Percentiles rank a stretch among this genome's conserved stretches.
Conservation (phyloP, 1,140 invertebrate genomes). For the Drosophila tani region DNA sequence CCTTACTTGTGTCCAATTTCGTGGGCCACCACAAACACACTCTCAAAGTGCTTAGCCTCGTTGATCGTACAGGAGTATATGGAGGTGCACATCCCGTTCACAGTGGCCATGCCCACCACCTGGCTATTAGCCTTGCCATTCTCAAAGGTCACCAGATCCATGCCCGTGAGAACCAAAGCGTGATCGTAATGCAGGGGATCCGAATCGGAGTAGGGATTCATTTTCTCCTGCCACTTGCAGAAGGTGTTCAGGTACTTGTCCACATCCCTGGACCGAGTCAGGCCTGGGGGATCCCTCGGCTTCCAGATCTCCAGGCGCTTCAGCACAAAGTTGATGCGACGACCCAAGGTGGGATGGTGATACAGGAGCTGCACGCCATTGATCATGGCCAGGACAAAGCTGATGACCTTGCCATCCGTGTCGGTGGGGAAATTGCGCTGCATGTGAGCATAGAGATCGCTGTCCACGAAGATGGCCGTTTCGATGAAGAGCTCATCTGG, state of each 20-base stretch:
- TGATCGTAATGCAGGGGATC: slow-evolving; percentile 93
- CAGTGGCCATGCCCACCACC: slow-evolving; percentile 92
- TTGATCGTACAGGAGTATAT: slow-evolving; percentile 93
- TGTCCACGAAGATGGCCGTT: slow-evolving; percentile 94
- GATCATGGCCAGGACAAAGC: slow-evolving; percentile 91
- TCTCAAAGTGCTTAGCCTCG: slow-evolving; percentile 94
- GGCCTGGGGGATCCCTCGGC: slow-evolving; percentile 87
- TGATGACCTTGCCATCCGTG: slow-evolving; percentile 91
- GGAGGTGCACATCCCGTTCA: slow-evolving; percentile 91
- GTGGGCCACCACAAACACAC: slow-evolving; percentile 94
- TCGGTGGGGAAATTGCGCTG: slow-evolving; percentile 90
- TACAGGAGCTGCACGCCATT: slow-evolving; percentile 92
- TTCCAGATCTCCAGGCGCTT: slow-evolving; percentile 91
- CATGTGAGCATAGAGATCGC: slow-evolving; percentile 92
- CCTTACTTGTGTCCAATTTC: slow-evolving; percentile 95
- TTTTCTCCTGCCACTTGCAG: slow-evolving; percentile 90
- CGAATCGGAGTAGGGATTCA: slow-evolving; percentile 89
- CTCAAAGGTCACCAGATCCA: slow-evolving; percentile 92
- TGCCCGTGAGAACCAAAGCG: slow-evolving; percentile 91
- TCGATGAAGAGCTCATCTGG: slow-evolving; percentile 89
- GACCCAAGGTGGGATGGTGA: slow-evolving; percentile 92
- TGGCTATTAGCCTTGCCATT: slow-evolving; percentile 92
- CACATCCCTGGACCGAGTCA: slow-evolving; percentile 88
- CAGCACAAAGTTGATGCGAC: slow-evolving; percentile 90
- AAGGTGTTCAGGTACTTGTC: slow-evolving; percentile 91